Conservation (phyloP, 2,797 vertebrate genomes). For the Characodon lateralis region DNA sequence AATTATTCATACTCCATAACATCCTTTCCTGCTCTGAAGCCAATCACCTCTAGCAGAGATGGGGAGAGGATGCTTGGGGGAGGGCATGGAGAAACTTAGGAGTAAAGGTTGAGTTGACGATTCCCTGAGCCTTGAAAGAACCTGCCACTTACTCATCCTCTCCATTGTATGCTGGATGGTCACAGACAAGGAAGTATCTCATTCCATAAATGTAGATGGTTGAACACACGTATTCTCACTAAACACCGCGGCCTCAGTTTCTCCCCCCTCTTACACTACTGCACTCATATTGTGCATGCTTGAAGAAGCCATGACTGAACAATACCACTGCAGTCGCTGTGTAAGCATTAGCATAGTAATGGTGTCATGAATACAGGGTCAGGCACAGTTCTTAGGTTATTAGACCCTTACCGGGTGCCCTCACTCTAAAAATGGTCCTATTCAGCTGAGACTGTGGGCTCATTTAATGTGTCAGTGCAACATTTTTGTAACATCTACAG, state of each 20-base stretch:
- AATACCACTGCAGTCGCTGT: conserved; percentile 61
- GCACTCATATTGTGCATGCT: conserved; percentile 33
- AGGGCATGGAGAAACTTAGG: conserved; percentile 58
- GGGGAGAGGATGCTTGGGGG: conserved; percentile 59
- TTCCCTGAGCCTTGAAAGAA: conserved; percentile 51
- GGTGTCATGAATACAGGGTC: conserved; percentile 60
- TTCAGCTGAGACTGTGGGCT: conserved; percentile 29
- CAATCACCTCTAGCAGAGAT: conserved; percentile 57
- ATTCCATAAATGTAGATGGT: conserved; percentile 52
- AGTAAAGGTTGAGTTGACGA: conserved; percentile 58
- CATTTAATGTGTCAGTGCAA: conserved; percentile 33
- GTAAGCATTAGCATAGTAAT: conserved; percentile 77
- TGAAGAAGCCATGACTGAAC: conserved; percentile 50
- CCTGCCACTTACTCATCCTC: conserved; percentile 63
- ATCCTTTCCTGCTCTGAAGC: conserved; percentile 58
- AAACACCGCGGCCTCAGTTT: conserved; percentile 22
- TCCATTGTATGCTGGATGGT: conserved; percentile 70
- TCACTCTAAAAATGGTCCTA: conserved; percentile 50
- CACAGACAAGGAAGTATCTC: conserved; percentile 65
- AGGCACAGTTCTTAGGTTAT: conserved; percentile 61
- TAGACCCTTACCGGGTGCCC: conserved; percentile 58
- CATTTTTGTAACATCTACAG: conserved; percentile 31
- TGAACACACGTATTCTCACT: conserved; percentile 39
- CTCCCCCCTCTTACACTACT: conserved; percentile 22
- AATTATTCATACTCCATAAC: conserved; percentile 80